Evolutionary conservation across 2,888 invertebrate genomes (phyloP), one percentile per base, ranked within the genome.

Genomic region (Pyrrhia umbra): DNA sequence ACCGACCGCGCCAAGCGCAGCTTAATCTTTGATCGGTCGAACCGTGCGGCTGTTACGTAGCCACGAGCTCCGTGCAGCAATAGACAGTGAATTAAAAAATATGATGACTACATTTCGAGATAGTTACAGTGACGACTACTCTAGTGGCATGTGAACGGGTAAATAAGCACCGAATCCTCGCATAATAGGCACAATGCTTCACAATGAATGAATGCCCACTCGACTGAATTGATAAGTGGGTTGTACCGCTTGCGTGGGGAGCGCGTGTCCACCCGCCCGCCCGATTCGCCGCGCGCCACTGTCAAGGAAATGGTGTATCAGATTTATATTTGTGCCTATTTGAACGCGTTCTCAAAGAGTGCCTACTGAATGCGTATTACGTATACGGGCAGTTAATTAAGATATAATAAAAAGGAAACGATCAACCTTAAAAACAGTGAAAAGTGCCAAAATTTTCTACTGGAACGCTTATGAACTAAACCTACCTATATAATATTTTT

Each of bases 181-280:
- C 86, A 90, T 93, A 92, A 93, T 92, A 89, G 92, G 84, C 88
- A 91, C 90, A 92, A 92, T 92, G 90, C 88, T 88, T 87, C 87
- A 89, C 92, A 91, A 92, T 93, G 93, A 93, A 91, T 92, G 93
- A 92, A 92, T 92, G 90, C 89, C 92, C 93, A 93, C 93, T 93
- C 92, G 92, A 91, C 88, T 92, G 94, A 93, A 94, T 94, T 94
- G 94, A 93, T 94, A 94, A 94, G 93, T 94, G 94, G 93, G 93
- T 86, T 91, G 92, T 88, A 84, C 89, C 88, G 86, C 81, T 85
- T 79, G 85, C 81, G 83, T 83, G 85, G 87, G 85, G 87, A 86
- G 83, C 81, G 67, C 68, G 77, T 74, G 84, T 76, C 82, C 85
- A 84, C 81, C 88, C 89, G 90, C 88, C 90, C 88, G 88, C 85